Base-by-base conservation (phyloP, 2,797 vertebrate genomes). In the Saxicola maurus region DNA sequence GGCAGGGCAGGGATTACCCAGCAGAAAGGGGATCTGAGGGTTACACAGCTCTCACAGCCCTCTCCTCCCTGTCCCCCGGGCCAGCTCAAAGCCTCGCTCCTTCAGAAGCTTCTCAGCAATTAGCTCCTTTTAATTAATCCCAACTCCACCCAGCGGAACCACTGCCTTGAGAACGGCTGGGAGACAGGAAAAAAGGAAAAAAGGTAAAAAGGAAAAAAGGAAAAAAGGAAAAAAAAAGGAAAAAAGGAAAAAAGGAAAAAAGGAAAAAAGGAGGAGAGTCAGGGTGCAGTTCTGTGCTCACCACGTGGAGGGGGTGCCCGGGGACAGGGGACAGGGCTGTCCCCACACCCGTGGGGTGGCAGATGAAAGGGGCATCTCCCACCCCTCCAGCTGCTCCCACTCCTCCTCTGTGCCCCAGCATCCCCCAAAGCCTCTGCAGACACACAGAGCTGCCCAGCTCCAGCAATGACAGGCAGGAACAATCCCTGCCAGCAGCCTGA, bases 251-350 rank as follows among this genome's bases (percentile, higher is more conserved):
- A 37, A 43, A 5, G 3, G 8, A 2, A 2, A 11, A 3, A 14
- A 52, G 8, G 17, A 33, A 33, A 11, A 3, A 14, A 52, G 9
- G 17, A 13, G 10, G 17, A n/a, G 37, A 52, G 10, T 5, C 28
- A 46, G 16, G 27, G 3, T 20, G 48, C 8, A 42, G 69, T 5
- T 49, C 56, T 69, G 38, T 13, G 33, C 16, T 64, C 40, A 37
- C n/a, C 27, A 1, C 11, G 13, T 2, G 42, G 51, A 11, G 4
- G 13, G 21, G 5, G 2, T 9, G 9, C 1, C 19, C 0, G 10
- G 3, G 5, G 35, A 55, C 7, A 7, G 14, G 35, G 25, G 30
- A 56, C 25, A 10, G 8, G 33, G 27, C 42, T 51, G 28, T 28
- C n/a, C 86, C 37, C 31, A 10, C 59, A 20, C 5, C 43, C 4